Evolutionary conservation across 2,888 invertebrate genomes (phyloP).

Genomic region (Mesorhabditis spiculigera): DNA sequence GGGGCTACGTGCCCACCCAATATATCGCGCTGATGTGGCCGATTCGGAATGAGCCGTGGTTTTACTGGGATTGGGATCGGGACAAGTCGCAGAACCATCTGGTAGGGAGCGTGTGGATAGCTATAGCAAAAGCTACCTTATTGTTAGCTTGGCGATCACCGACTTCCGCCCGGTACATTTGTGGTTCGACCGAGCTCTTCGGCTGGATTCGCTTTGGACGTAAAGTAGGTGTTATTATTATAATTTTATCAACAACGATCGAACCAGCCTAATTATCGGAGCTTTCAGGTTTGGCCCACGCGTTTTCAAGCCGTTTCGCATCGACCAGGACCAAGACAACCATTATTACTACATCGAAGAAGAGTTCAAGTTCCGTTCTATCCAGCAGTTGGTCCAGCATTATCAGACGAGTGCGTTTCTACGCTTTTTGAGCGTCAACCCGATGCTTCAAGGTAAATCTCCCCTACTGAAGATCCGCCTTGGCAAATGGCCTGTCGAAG

Average conservation of each 20-base stretch:
- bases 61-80: neutral
- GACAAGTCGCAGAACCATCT: neutral
- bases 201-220: neutral
- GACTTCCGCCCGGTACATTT: neutral
- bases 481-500: neutral
- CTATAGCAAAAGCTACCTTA: neutral
- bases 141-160: neutral
- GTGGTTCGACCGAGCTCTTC: neutral
- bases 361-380: neutral
- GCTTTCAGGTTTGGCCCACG: neutral
- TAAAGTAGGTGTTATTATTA: neutral
- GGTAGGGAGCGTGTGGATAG: conserved; percentile 1
- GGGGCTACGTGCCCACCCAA: neutral
- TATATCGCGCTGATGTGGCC: neutral
- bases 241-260: neutral
- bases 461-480: neutral
- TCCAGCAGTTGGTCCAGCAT: neutral
- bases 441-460: conserved; percentile 1
- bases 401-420: neutral
- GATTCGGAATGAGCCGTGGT: conserved; percentile 4
- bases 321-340: neutral
- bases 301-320: neutral
- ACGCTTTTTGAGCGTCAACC: neutral
- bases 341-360: neutral
- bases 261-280: neutral